These are phyloP conservation scores for Micrasema minimum DNA, from an alignment of 1,140 invertebrate genomes.

Conservation along the genomic window DNA sequence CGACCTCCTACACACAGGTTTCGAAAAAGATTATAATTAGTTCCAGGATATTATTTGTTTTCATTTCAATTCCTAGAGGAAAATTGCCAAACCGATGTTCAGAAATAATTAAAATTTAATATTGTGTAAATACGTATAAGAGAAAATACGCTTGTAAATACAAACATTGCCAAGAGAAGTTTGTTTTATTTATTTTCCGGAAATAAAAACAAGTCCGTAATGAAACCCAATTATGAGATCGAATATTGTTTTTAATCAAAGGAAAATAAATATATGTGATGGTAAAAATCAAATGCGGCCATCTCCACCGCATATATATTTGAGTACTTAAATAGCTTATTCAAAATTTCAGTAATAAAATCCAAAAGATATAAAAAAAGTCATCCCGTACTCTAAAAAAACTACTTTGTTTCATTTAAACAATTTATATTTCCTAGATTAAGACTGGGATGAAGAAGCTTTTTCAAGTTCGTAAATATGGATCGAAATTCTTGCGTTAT, in stretches of 20 bases:
- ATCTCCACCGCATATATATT: no score
- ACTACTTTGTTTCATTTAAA: no score
- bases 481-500: no score
- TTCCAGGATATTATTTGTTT: background rate
- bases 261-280: background rate
- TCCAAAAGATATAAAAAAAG: no score
- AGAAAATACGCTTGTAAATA: constrained; percentile 12
- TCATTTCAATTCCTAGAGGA: background rate
- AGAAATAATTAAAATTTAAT: constrained; percentile 19
- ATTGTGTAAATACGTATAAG: constrained; percentile 28
- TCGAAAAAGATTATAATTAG: constrained; percentile 14
- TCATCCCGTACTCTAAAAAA: no score
- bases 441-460: no score
- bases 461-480: no score
- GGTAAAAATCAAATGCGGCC: no score
- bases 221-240: constrained; percentile 11
- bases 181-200: constrained; percentile 21
- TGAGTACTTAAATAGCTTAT: no score
- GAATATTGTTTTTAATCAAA: constrained; percentile 6
- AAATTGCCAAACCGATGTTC: constrained; percentile 13
- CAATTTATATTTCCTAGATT: no score
- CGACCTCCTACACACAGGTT: background rate
- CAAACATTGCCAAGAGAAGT: constrained; percentile 8
- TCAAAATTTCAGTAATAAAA: no score
- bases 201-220: constrained; percentile 19